Base-by-base conservation (phyloP, 2,888 invertebrate species). In the Tipula lateralis region DNA sequence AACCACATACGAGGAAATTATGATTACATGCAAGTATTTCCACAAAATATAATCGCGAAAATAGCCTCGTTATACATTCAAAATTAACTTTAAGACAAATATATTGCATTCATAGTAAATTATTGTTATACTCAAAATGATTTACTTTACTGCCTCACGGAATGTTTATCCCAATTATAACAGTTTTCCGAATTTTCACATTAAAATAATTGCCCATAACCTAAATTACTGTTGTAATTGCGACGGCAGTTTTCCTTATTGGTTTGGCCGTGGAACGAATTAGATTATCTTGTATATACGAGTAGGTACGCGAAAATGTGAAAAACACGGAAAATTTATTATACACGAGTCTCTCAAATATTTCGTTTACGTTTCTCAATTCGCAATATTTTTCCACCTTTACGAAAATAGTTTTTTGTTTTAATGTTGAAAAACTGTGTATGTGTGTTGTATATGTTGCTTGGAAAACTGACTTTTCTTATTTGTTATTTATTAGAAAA, bases 331-430 rank as follows among this genome's bases (percentile, higher is more conserved):
- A 50, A 50, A 50, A 50, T 50, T 50, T 50, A 50, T 50, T 50
- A 50, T 50, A 50, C 5, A 16, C 44, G 7, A 66, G n/a, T 44
- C 12, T 24, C 66, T 66, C 66, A 24, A 19, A 19, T 4, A 19
- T 4, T 50, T 19, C 19, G 19, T 50, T 6, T 19, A 50, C 24
- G 7, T 66, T 66, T 66, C 66, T 66, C 66, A 66, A 66, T 66
- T 66, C 66, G 66, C 66, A 66, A 66, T 66, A 66, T 66, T 66
- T 66, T 66, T 24, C 66, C 66, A 66, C 66, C 66, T 66, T 66
- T 66, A 66, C 66, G 24, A 66, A 66, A 66, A 66, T 66, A 66
- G 66, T 66, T 66, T 66, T 39, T 66, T 66, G 4, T 66, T 66
- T n/a, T 44, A 44, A 24, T 24, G 66, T 66, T 3, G 24, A 24